Evolutionary conservation across 2,113 vertebrate species (phyloP).

Genomic region (Hylia prasina): DNA sequence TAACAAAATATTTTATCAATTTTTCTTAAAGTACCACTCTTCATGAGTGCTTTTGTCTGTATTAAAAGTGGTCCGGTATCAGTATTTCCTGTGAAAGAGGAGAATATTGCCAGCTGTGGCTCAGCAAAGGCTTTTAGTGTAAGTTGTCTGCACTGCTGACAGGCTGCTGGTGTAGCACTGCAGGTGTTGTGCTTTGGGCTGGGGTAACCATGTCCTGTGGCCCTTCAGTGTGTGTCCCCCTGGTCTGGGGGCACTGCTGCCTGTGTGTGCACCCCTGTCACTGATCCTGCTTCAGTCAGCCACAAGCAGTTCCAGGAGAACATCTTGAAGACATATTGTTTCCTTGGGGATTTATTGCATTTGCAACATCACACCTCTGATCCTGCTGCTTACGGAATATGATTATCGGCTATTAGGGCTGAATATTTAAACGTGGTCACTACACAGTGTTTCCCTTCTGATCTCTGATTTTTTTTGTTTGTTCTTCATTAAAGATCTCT

Average conservation of each 20-base stretch:
- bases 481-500: background rate
- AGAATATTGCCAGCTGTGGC: background rate
- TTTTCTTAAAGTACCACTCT: background rate
- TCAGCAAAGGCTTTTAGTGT: background rate
- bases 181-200: no score
- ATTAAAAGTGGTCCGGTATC: background rate
- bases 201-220: background rate
- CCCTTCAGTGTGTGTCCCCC: background rate
- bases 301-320: background rate
- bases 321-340: background rate
- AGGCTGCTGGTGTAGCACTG: no score
- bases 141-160: background rate
- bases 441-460: background rate
- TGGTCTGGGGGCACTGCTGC: background rate
- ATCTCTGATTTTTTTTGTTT: background rate
- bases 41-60: background rate
- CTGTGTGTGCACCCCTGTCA: background rate
- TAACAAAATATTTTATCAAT: accelerated
- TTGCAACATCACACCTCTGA: conserved; percentile 20
- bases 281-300: background rate
- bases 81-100: background rate
- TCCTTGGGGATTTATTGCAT: conserved; percentile 35
- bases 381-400: conserved; percentile 1
- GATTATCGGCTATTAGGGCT: background rate
- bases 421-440: conserved; percentile 3